A percentile compares a stretch with the other conserved stretches of the same genome.
Conservation (phyloP, 2,113 vertebrate genomes). For the Apodemus sylvaticus region DNA sequence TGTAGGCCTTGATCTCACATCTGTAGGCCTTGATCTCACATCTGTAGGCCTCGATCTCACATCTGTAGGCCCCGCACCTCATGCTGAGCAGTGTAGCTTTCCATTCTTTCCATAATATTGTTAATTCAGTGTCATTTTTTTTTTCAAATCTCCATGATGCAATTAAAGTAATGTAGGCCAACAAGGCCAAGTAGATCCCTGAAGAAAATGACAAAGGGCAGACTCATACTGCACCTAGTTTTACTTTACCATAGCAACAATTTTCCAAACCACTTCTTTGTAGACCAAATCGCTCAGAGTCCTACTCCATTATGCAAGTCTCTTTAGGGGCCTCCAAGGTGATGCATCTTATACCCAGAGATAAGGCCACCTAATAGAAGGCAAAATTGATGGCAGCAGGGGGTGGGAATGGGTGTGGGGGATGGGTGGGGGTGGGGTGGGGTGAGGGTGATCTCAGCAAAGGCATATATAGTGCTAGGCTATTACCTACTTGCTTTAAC, state of each 20-base stretch:
- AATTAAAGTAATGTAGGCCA: background rate
- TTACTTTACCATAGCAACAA: background rate
- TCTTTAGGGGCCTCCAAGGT: background rate
- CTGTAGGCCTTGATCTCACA: too few relatives aligned
- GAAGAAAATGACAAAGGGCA: background rate
- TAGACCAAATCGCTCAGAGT: background rate
- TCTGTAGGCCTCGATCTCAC: too few relatives aligned
- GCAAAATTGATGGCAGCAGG: background rate
- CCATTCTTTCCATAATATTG: background rate
- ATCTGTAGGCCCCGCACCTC: too few relatives aligned
- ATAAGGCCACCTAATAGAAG: background rate
- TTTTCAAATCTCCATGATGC: background rate
- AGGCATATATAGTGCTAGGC: background rate
- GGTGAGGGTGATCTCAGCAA: background rate
- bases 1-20: too few relatives aligned
- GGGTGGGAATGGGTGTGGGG: too few relatives aligned
- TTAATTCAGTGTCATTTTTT: background rate
- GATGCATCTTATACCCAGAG: background rate
- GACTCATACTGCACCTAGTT: too few relatives aligned
- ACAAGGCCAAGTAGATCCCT: background rate
- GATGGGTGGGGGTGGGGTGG: too few relatives aligned
- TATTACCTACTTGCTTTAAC: background rate
- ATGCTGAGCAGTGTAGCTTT: rapidly evolving
- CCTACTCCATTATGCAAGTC: background rate
- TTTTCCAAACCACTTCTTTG: background rate